Percentiles rank a stretch among this genome's conserved stretches.
phyloP scores from a whole-genome alignment of 1,140 invertebrate species.

The Diorhabda sublineata region DNA sequence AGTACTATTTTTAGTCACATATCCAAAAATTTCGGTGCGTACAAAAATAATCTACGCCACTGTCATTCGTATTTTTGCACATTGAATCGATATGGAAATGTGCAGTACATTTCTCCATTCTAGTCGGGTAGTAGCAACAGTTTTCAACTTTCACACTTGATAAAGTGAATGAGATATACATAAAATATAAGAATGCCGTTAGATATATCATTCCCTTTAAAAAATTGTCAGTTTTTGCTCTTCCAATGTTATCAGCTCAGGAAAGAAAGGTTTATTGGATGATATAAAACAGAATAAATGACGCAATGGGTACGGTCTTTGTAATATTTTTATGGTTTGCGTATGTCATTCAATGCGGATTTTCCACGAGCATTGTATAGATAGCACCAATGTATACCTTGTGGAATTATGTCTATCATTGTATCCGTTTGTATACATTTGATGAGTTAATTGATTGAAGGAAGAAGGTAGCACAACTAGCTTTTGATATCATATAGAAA shows the following conservation, averaged over 20 bases:
- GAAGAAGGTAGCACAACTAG: no score
- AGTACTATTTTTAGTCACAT: no score
- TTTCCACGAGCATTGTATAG: not conserved
- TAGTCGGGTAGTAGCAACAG: conserved; percentile 11
- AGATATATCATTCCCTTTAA: conserved; percentile 10
- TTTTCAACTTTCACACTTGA: conserved; percentile 10
- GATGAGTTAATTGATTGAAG: no score
- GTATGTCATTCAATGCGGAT: not conserved
- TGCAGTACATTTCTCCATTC: conserved; percentile 7
- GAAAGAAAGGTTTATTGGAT: conserved; percentile 4
- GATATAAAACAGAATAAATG: not conserved
- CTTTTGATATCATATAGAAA: no score
- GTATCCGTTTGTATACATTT: no score
- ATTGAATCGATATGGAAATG: not conserved
- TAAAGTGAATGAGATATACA: conserved; percentile 12
- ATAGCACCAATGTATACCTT: no score
- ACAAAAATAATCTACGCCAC: not conserved
- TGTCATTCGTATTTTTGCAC: not conserved
- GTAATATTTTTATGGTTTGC: not conserved
- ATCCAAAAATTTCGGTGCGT: no score
- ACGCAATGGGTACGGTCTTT: not conserved
- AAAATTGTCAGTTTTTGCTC: conserved; percentile 1
- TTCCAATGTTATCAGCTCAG: not conserved
- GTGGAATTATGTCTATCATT: no score
- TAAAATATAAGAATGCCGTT: conserved; percentile 13